Evolutionary conservation across 2,888 invertebrate species (phyloP).

Genomic region (Eustalomyia histrio): DNA sequence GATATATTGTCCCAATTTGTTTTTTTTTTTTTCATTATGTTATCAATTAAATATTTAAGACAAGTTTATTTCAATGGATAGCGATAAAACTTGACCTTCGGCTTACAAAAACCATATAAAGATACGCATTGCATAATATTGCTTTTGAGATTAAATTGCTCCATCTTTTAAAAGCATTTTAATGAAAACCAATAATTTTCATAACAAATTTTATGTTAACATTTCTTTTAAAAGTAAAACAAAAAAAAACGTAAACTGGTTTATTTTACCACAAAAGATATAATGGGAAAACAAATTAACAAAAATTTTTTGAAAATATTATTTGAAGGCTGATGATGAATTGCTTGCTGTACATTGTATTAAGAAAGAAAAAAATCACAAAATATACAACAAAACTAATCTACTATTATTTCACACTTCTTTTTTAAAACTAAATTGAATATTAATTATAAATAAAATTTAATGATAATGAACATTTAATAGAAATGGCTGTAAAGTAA

Average conservation of each 20-base stretch:
- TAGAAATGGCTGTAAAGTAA: no score
- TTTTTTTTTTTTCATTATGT: no score
- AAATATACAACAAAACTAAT: neutral
- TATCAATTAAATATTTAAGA: neutral
- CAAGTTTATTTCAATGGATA: neutral
- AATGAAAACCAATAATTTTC: constrained; percentile 24
- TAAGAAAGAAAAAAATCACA: neutral
- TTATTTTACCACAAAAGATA: constrained; percentile 9
- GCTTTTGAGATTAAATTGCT: neutral
- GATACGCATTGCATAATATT: neutral
- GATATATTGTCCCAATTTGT: no score
- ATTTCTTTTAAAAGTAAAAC: constrained; percentile 7
- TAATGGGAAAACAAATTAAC: neutral
- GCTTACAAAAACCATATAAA: neutral
- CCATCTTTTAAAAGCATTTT: constrained; percentile 8
- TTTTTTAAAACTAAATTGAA: neutral
- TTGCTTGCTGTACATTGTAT: neutral
- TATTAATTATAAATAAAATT: neutral
- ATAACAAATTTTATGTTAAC: neutral
- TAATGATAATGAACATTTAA: neutral
- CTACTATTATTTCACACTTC: neutral
- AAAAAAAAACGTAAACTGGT: constrained; percentile 33
- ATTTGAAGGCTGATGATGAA: constrained; percentile 20
- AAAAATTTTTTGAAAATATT: neutral
- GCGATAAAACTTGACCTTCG: neutral